Percentiles rank a stretch among this genome's conserved stretches.
Evolutionary conservation across 2,113 vertebrate genomes (phyloP).

Genomic region (Puffinus mauretanicus): DNA sequence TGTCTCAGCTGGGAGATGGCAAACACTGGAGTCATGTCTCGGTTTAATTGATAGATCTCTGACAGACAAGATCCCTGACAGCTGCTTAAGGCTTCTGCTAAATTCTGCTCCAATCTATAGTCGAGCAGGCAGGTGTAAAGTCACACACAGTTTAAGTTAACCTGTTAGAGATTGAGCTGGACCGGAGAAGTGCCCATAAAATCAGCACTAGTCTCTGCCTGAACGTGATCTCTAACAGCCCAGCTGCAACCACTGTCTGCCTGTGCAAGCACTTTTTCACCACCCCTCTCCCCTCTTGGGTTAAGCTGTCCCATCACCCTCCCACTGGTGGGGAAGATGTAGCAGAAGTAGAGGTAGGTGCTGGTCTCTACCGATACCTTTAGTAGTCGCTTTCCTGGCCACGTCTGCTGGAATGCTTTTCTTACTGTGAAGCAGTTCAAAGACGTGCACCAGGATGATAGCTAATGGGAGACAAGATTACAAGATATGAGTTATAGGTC

Average conservation of each 20-base stretch:
- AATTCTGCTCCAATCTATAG: neutral
- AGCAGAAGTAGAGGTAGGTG: neutral
- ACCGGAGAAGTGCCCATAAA: neutral
- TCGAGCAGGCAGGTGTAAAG: neutral
- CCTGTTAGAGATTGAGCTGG: neutral
- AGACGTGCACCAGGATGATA: neutral
- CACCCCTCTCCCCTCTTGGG: accelerated
- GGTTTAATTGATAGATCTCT: neutral
- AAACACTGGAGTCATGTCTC: neutral
- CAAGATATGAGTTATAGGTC: neutral
- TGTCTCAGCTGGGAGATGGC: neutral
- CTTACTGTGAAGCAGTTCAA: neutral
- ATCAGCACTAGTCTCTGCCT: neutral
- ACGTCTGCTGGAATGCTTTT: neutral
- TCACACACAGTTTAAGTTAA: neutral
- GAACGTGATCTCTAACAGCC: accelerated
- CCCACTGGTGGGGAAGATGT: neutral
- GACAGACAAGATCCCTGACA: neutral
- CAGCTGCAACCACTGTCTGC: neutral
- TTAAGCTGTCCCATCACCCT: neutral
- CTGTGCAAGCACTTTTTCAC: neutral
- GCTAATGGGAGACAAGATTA: neutral
- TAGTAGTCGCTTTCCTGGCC: neutral
- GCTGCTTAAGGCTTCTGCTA: neutral
- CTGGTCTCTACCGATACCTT: neutral